Evolutionary conservation across 2,888 invertebrate genomes (phyloP).

Genomic region (Bhutanitis thaidina): DNA sequence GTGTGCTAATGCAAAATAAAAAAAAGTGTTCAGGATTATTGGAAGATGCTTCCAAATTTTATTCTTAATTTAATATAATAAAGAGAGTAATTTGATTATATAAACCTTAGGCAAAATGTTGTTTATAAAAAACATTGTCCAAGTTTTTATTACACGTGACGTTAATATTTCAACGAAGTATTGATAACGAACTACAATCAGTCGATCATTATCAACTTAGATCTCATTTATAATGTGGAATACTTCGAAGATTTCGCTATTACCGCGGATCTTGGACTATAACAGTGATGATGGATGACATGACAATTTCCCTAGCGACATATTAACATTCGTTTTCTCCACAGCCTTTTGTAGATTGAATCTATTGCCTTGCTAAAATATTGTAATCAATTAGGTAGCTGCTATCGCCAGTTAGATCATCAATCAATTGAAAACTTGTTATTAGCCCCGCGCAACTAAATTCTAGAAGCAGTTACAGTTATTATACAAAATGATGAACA

Average conservation of each 20-base stretch:
- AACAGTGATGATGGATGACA: constrained; percentile 53
- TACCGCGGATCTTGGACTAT: constrained; percentile 42
- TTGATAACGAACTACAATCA: constrained; percentile 8
- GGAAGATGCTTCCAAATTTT: too few relatives aligned
- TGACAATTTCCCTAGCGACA: constrained; percentile 53
- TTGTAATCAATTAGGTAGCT: constrained; percentile 58
- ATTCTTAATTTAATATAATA: too few relatives aligned
- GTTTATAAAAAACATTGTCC: too few relatives aligned
- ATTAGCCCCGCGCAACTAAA: constrained; percentile 47
- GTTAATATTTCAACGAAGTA: not conserved
- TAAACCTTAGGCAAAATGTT: too few relatives aligned
- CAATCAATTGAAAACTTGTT: constrained; percentile 64
- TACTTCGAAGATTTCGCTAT: constrained; percentile 29
- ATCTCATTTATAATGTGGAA: constrained; percentile 16
- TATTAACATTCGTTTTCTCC: constrained; percentile 49
- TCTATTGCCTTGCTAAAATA: constrained; percentile 55
- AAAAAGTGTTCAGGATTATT: too few relatives aligned
- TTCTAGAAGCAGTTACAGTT: constrained; percentile 44
- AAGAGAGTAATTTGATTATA: too few relatives aligned
- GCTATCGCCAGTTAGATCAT: constrained; percentile 52
- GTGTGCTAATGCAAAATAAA: too few relatives aligned
- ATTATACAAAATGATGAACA: constrained; percentile 23
- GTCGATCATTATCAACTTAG: constrained; percentile 15
- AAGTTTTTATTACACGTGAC: too few relatives aligned
- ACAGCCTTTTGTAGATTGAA: constrained; percentile 54